These are phyloP conservation scores for Drosophila sp. DNA, from an alignment of 1,140 invertebrate genomes.

Conservation along the genomic window DNA sequence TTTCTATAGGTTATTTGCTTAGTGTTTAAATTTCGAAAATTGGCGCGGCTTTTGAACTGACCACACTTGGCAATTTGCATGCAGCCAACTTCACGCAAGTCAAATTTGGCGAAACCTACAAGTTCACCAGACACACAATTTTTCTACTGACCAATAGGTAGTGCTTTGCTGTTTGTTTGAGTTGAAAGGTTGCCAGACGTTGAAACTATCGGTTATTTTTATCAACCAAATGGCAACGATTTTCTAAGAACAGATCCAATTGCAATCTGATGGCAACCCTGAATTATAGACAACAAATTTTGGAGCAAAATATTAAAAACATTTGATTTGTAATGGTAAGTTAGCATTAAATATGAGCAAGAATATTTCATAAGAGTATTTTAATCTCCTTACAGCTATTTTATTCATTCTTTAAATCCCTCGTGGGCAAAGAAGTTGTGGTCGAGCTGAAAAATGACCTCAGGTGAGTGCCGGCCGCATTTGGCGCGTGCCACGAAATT, in stretches of 20 bases:
- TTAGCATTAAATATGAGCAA: background rate
- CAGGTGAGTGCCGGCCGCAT: conserved; percentile 87
- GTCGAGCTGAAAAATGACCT: conserved; percentile 99
- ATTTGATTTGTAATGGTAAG: conserved; percentile 11
- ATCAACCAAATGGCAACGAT: background rate
- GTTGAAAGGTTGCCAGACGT: background rate
- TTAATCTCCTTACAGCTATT: conserved; percentile 89
- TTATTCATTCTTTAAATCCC: conserved; percentile 99
- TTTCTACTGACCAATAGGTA: conserved; percentile 3
- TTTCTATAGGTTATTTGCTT: too few relatives aligned
- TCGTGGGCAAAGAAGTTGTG: conserved; percentile 99
- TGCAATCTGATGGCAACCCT: too few relatives aligned
- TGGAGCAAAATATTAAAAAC: conserved; percentile 21
- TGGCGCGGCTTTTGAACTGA: too few relatives aligned
- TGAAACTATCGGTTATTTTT: background rate
- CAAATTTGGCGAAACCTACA: background rate
- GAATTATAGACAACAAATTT: conserved; percentile 4
- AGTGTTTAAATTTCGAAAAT: too few relatives aligned
- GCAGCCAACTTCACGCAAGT: conserved; percentile 3
- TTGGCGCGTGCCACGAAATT: conserved; percentile 29
- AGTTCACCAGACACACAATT: background rate
- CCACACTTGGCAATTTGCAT: background rate
- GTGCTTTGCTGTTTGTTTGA: background rate
- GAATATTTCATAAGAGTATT: background rate
- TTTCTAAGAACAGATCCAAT: too few relatives aligned